Percentiles rank a stretch among this genome's conserved stretches.
phyloP scores from a whole-genome alignment of 1,140 invertebrate species.

The Tetranychus cinnabarinus region DNA sequence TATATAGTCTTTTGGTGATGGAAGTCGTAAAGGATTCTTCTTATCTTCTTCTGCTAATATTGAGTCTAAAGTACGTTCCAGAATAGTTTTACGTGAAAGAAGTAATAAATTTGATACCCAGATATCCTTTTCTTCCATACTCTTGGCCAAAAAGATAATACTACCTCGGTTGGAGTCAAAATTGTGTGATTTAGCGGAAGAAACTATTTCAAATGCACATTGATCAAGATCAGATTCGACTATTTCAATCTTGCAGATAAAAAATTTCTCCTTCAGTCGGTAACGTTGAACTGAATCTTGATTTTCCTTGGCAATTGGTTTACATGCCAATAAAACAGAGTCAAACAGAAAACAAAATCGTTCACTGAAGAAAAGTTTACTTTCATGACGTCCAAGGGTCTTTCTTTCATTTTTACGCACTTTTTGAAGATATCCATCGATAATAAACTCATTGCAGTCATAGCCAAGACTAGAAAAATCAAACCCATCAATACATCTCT shows the following conservation, averaged over 20 bases:
- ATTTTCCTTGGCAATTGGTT: constrained; percentile 27
- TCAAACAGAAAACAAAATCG: constrained; percentile 85
- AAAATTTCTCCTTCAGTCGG: constrained; percentile 37
- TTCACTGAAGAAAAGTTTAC: constrained; percentile 33
- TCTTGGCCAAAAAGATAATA: constrained; percentile 44
- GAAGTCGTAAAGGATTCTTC: constrained; percentile 70
- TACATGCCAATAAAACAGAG: constrained; percentile 76
- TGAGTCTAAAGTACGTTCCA: constrained; percentile 63
- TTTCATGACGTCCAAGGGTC: background rate
- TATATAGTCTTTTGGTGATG: constrained; percentile 46
- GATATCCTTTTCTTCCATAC: constrained; percentile 66
- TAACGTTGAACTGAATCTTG: constrained; percentile 16
- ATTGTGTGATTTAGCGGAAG: constrained; percentile 22
- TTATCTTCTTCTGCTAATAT: constrained; percentile 80
- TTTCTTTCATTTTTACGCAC: constrained; percentile 18
- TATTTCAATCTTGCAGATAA: constrained; percentile 77
- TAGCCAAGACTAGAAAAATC: constrained; percentile 32
- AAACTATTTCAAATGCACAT: constrained; percentile 66
- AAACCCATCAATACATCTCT: background rate
- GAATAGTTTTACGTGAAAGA: constrained; percentile 69
- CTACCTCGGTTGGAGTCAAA: background rate
- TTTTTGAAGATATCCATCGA: constrained; percentile 72
- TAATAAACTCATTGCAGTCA: constrained; percentile 84
- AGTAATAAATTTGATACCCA: constrained; percentile 96
- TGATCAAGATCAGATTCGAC: constrained; percentile 45